Evolutionary conservation across 2,113 vertebrate species (phyloP).

Genomic region (Vimba vimba): DNA sequence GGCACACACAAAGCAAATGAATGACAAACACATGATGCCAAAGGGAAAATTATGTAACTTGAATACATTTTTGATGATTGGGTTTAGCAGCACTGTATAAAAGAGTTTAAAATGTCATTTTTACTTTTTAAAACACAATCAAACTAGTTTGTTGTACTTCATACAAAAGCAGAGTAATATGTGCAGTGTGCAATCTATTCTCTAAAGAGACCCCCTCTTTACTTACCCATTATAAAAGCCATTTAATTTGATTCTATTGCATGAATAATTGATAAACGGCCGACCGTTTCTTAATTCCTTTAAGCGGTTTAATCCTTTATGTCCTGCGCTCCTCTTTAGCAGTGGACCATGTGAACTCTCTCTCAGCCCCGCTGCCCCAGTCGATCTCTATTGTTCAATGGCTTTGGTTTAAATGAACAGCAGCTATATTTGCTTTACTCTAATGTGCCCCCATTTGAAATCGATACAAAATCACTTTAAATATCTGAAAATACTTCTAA

Average conservation of each 20-base stretch:
- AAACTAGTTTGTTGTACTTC: neutral
- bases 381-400: slow-evolving; percentile 11
- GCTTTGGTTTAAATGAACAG: slow-evolving; percentile 29
- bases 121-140: neutral
- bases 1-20: neutral
- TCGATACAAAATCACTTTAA: slow-evolving; percentile 6
- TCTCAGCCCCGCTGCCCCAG: neutral
- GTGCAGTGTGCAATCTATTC: slow-evolving; percentile 23
- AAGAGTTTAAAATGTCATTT: neutral
- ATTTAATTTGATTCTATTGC: slow-evolving; percentile 49
- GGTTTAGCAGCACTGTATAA: neutral
- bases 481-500: neutral
- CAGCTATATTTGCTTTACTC: slow-evolving; percentile 31
- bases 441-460: neutral
- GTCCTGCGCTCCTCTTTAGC: slow-evolving; percentile 41
- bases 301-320: slow-evolving; percentile 49
- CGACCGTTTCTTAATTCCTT: slow-evolving; percentile 41
- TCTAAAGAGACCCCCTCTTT: slow-evolving; percentile 32
- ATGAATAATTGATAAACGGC: slow-evolving; percentile 53
- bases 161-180: slow-evolving; percentile 22
- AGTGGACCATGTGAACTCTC: slow-evolving; percentile 29
- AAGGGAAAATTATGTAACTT: neutral
- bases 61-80: neutral
- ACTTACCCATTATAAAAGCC: slow-evolving; percentile 45
- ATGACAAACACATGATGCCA: slow-evolving; percentile 29